phyloP scores from a whole-genome alignment of 1,140 invertebrate species.

The Sycophaga agraensis region DNA sequence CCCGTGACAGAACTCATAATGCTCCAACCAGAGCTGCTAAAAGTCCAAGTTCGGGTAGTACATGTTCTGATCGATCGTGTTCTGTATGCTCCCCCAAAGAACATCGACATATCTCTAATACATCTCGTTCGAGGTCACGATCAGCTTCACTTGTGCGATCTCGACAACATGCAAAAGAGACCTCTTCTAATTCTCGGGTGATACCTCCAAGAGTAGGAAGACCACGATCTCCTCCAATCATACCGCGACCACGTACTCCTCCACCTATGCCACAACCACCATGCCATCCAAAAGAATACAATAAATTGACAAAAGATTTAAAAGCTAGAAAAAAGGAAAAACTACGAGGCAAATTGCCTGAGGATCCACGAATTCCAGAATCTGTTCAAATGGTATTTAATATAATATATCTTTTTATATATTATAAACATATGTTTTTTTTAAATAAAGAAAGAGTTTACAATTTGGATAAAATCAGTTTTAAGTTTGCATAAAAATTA shows the following conservation, averaged over 20 bases:
- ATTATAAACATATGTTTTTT: no score
- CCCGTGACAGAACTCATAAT: slow-evolving; percentile 32
- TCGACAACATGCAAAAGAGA: slow-evolving; percentile 39
- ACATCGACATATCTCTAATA: slow-evolving; percentile 41
- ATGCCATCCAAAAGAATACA: slow-evolving; percentile 50
- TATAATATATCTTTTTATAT: no score
- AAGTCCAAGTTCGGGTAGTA: slow-evolving; percentile 70
- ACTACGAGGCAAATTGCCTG: slow-evolving; percentile 45
- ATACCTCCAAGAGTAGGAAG: slow-evolving; percentile 38
- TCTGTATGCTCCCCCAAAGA: slow-evolving; percentile 69
- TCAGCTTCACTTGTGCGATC: slow-evolving; percentile 44
- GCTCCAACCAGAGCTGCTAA: slow-evolving; percentile 19
- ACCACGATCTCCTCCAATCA: slow-evolving; percentile 43
- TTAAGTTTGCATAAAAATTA: no score
- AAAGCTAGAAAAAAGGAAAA: slow-evolving; percentile 51
- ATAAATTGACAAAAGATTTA: slow-evolving; percentile 45
- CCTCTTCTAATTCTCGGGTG: slow-evolving; percentile 44
- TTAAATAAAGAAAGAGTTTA: no score
- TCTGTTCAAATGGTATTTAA: slow-evolving; percentile 52
- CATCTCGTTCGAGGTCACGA: slow-evolving; percentile 47
- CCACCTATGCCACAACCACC: slow-evolving; percentile 50
- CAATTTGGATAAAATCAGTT: no score
- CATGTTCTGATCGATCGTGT: slow-evolving; percentile 79
- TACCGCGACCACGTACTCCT: slow-evolving; percentile 55
- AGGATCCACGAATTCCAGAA: slow-evolving; percentile 53